Percentiles rank a stretch among this genome's conserved stretches.
Conservation (phyloP, 1,140 invertebrate genomes). For the Nasonia vitripennis region DNA sequence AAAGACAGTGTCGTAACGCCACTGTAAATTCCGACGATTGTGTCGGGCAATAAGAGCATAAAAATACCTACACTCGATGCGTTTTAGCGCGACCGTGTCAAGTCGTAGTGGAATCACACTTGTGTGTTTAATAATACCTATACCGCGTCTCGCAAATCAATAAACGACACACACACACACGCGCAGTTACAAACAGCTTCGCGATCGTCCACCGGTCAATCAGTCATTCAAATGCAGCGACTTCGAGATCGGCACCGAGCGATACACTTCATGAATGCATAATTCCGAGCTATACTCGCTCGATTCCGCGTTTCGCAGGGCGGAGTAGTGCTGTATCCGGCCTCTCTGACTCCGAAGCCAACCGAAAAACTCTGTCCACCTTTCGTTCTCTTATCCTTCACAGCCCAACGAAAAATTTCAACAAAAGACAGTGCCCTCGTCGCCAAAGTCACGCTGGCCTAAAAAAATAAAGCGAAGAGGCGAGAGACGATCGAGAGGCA, state of each 20-base stretch:
- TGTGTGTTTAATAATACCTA: background rate
- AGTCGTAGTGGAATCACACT: constrained; percentile 1
- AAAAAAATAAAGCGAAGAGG: background rate
- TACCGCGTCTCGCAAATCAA: background rate
- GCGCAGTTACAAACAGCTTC: background rate
- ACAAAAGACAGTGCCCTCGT: too few relatives aligned
- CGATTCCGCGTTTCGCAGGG: constrained; percentile 2
- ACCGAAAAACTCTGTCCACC: too few relatives aligned
- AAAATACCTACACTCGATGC: background rate
- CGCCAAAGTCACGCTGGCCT: background rate
- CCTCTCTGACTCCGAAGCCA: too few relatives aligned
- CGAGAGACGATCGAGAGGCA: background rate
- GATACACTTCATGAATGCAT: constrained; percentile 45
- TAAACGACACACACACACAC: background rate
- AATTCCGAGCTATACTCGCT: constrained; percentile 15
- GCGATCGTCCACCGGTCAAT: constrained; percentile 1
- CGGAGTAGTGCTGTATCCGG: background rate
- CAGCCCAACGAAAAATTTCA: too few relatives aligned
- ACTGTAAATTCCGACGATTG: background rate
- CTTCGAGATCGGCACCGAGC: background rate
- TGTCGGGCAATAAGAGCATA: constrained; percentile 5
- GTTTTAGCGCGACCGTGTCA: constrained; percentile 20
- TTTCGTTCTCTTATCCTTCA: too few relatives aligned
- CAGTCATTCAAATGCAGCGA: constrained; percentile 8
- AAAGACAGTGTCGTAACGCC: background rate